Base-by-base conservation (phyloP, 2,113 vertebrate genomes). In the Aldabrachelys gigantea region DNA sequence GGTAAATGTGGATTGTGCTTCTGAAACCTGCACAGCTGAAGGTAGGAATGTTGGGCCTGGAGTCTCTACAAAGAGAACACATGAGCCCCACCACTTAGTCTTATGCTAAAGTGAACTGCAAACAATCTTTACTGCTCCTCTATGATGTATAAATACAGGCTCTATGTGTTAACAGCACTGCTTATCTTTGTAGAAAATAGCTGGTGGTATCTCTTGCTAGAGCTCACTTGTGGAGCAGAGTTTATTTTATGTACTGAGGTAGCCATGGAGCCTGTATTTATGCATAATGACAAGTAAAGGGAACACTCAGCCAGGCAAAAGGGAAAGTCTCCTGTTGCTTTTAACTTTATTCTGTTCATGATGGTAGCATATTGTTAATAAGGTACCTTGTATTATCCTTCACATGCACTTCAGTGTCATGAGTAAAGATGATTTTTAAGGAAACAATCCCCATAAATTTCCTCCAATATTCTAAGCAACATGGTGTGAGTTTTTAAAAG, bases 361-460 rank as follows among this genome's bases (percentile, higher is more conserved):
- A 92, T 2, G 0, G 96, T 89, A 92, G 44, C 91, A 92, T 91
- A 65, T 65, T 0, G 7, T 95, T 13, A 54, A 21, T 85, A 95
- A 97, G 97, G 97, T 97, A 97, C 98, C 92, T 84, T 96, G 95
- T 96, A 31, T 96, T 86, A 47, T 54, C 89, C 91, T 94, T 96
- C 80, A 65, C 75, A 0, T 47, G 89, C 85, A 91, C 92, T 81
- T 52, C 44, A 80, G 91, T 90, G 92, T 95, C 47, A 85, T 1
- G 91, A 94, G 95, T 72, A 54, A 92, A 62, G 76, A 92, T 83
- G 54, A 76, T 97, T 95, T 94, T 87, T 81, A 93, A 96, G 95
- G 91, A 94, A 95, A 96, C 57, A 94, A 81, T 95, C 91, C 91
- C 86, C 83, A 94, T 69, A 83, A 83, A 84, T 80, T 90, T 88